Conservation (phyloP, 2,113 vertebrate genomes). For the Alethe castanea region DNA sequence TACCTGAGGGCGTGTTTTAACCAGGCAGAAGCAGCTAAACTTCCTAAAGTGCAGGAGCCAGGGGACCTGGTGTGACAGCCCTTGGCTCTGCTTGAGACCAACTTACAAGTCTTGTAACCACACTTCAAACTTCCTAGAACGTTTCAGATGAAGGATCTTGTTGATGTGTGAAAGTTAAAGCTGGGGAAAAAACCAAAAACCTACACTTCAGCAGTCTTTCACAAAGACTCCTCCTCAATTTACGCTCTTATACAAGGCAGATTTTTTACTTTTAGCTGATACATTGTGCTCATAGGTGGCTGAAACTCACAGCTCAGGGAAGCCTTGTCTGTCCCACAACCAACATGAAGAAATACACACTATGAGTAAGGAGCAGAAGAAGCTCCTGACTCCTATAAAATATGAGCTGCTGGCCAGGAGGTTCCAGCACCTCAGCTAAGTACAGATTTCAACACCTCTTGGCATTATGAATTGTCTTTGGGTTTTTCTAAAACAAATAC, state of each 20-base stretch:
- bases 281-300: background rate
- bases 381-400: background rate
- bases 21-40: background rate
- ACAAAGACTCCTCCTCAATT: background rate
- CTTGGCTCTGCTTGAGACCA: background rate
- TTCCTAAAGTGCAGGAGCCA: background rate
- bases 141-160: background rate
- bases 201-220: background rate
- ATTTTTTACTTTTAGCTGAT: background rate
- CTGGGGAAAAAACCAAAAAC: fast-evolving
- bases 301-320: background rate
- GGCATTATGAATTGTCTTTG: background rate
- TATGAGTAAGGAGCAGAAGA: background rate
- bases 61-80: background rate
- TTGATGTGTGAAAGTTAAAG: background rate
- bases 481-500: background rate
- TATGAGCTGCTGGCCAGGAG: background rate
- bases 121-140: background rate
- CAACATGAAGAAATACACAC: background rate
- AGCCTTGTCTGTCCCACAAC: background rate
- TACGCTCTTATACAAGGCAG: background rate
- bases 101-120: background rate
- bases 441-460: background rate
- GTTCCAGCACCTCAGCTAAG: background rate
- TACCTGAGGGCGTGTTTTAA: background rate